Evolutionary conservation across 1,140 invertebrate genomes (phyloP), one percentile per base, ranked within the genome.

Genomic region (Eumeta japonica): DNA sequence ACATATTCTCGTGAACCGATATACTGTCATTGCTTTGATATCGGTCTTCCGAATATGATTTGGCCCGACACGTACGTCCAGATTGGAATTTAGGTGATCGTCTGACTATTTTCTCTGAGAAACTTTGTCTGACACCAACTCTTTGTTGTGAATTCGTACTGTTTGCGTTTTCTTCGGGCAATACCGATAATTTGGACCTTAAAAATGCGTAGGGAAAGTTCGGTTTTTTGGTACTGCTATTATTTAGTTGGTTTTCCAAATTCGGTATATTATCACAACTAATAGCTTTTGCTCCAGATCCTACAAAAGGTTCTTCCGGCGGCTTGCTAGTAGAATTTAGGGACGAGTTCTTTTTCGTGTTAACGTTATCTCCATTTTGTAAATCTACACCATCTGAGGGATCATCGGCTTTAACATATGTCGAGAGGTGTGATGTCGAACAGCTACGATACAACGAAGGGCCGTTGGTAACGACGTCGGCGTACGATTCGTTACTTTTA

Each of bases 141-240:
- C 67, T 60, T 39, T 78, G 72, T 43, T 78, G 78, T 39, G 79
- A 80, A 13, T 75, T 49, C 19, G 79, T 73, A 41, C 77, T 79
- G 19, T 79, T 67, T 19, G 78, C 67, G 33, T 79, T 81, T 59
- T 89, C 86, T 67, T 88, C 86, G 0, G 86, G 86, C 30, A 88
- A 62, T 15, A 88, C 85, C 0, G 85, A 86, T 10, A 89, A 52
- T 39, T 85, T 85, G 0, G 87, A 89, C 39, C 87, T 74, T 9
- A 90, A 63, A 60, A 89, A 89, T 1, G 87, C 86, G 50, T 90
- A 89, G 0, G 87, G 87, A 52, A 90, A 90, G 45, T 81, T 84
- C 1, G 80, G 78, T 41, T 82, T 83, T 45, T 81, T 82, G 27
- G 62, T 62, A 13, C 58, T 55, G 20, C 56, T 51, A 39, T 68